Evolutionary conservation across 1,140 invertebrate genomes (phyloP).

Genomic region (Papilio glaucus): DNA sequence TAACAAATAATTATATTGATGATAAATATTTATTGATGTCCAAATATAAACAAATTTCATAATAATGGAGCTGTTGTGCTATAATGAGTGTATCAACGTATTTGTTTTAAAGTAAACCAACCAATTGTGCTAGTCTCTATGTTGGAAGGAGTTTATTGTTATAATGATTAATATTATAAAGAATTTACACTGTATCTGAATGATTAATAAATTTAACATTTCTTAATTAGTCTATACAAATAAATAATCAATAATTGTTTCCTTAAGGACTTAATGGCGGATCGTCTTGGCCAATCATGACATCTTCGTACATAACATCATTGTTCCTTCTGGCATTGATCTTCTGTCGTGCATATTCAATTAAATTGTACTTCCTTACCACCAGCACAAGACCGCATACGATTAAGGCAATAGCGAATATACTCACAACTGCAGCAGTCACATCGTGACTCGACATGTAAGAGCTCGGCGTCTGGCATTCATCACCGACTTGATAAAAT

Average conservation of each 20-base stretch:
- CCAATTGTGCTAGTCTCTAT: too few relatives aligned
- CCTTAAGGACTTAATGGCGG: constrained; percentile 75
- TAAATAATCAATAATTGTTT: constrained; percentile 32
- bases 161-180: too few relatives aligned
- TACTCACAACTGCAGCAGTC: constrained; percentile 64
- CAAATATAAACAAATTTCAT: too few relatives aligned
- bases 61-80: too few relatives aligned
- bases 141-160: too few relatives aligned
- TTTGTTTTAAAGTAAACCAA: too few relatives aligned
- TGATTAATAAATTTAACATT: constrained; percentile 22
- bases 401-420: constrained; percentile 74
- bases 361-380: constrained; percentile 77
- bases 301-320: constrained; percentile 81
- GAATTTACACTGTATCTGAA: too few relatives aligned
- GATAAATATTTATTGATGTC: too few relatives aligned
- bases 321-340: constrained; percentile 71
- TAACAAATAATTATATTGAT: too few relatives aligned
- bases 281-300: constrained; percentile 82
- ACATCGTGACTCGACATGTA: constrained; percentile 52
- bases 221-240: constrained; percentile 35
- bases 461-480: constrained; percentile 50
- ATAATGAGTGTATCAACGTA: too few relatives aligned
- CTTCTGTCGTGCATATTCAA: constrained; percentile 76
- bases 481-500: constrained; percentile 55
- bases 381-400: constrained; percentile 72